phyloP scores from a whole-genome alignment of 2,888 invertebrate genomes.

The Myathropa florea region DNA sequence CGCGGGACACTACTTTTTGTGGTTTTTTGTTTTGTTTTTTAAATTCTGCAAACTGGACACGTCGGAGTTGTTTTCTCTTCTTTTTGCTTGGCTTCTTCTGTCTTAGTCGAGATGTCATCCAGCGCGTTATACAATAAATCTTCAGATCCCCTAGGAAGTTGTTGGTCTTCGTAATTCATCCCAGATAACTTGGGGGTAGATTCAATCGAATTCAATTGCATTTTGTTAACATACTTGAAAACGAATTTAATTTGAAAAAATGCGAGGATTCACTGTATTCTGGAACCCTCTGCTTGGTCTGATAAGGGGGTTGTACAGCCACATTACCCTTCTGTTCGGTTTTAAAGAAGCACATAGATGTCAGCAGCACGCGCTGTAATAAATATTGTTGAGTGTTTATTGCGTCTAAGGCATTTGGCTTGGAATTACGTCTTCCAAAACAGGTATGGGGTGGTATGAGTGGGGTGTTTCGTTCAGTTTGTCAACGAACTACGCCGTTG shows the following conservation, averaged over 20 bases:
- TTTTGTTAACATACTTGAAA: not conserved
- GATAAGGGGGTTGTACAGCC: not conserved
- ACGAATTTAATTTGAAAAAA: not conserved
- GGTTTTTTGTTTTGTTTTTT: too few relatives aligned
- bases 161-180: not conserved
- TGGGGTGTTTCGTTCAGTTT: not conserved
- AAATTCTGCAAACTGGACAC: not conserved
- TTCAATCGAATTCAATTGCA: not conserved
- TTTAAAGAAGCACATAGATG: not conserved
- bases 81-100: not conserved
- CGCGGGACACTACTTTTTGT: not conserved
- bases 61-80: not conserved
- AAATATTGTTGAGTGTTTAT: slow-evolving; percentile 4
- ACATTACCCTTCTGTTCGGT: not conserved
- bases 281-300: not conserved
- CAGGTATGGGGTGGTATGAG: not conserved
- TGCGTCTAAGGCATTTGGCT: slow-evolving; percentile 5
- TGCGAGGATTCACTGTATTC: not conserved
- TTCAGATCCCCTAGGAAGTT: not conserved
- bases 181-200: not conserved
- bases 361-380: not conserved
- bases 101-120: not conserved
- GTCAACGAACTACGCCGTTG: not conserved
- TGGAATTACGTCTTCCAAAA: slow-evolving; percentile 16
- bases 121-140: not conserved